These are phyloP conservation scores for Puntigrus tetrazona DNA, from an alignment of 2,113 vertebrate genomes.

Conservation along the genomic window DNA sequence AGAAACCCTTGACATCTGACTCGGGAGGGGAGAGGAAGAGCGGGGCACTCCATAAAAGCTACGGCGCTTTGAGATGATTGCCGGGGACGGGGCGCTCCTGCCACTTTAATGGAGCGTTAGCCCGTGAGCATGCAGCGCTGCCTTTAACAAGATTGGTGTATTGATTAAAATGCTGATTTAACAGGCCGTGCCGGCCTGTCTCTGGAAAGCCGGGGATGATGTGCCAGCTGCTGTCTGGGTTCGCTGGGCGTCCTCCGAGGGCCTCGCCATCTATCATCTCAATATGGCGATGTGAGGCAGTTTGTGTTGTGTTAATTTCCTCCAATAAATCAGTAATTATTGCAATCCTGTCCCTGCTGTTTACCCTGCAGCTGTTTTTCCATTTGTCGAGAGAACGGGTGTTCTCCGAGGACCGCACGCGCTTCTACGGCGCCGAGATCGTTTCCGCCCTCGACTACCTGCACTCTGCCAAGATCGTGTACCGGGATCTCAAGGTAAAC, in stretches of 20 bases:
- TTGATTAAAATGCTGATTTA: conserved; percentile 99
- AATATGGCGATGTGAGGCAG: conserved; percentile 99
- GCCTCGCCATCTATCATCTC: conserved; percentile 96
- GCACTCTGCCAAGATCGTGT: conserved; percentile 98
- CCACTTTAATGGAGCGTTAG: conserved; percentile 81
- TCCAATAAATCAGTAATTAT: conserved; percentile 99
- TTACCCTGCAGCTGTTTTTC: conserved; percentile 99
- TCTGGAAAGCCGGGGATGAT: conserved; percentile 88
- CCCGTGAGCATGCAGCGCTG: conserved; percentile 75
- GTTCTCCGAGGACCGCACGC: conserved; percentile 99
- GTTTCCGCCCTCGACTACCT: conserved; percentile 97
- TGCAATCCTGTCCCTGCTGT: conserved; percentile 98
- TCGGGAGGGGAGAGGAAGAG: conserved; percentile 54
- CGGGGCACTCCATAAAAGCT: conserved; percentile 32
- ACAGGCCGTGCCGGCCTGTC: conserved; percentile 80
- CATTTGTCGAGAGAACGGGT: conserved; percentile 99
- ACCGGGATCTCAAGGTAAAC: conserved; percentile 99
- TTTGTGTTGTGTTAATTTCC: conserved; percentile 99
- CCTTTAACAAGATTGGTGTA: conserved; percentile 95
- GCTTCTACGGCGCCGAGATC: conserved; percentile 98
- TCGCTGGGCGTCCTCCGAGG: conserved; percentile 87
- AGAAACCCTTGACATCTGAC: conserved; percentile 58
- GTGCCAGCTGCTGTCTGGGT: conserved; percentile 97
- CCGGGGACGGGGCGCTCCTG: conserved; percentile 57
- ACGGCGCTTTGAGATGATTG: conserved; percentile 57